phyloP scores from a whole-genome alignment of 2,113 vertebrate species.

The Lycaon pictus region DNA sequence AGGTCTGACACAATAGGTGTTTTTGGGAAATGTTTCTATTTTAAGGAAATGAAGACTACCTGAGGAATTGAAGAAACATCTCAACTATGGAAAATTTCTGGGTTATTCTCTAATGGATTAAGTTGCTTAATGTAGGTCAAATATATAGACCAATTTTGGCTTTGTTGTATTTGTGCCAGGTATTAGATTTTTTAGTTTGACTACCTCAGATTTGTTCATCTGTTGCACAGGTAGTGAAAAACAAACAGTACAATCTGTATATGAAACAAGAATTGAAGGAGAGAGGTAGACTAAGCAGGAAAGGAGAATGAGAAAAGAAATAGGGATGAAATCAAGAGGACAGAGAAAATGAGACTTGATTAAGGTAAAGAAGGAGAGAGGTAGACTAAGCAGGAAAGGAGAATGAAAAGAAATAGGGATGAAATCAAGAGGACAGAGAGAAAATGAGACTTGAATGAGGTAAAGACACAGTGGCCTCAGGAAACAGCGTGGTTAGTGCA shows the following conservation, averaged over 20 bases:
- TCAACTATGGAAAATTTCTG: conserved; percentile 25
- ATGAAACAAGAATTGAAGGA: conserved; percentile 48
- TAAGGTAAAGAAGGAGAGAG: conserved; percentile 6
- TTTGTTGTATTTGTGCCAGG: conserved; percentile 41
- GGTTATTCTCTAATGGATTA: conserved; percentile 6
- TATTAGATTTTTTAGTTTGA: conserved; percentile 52
- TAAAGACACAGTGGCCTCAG: conserved; percentile 6
- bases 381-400: conserved; percentile 55
- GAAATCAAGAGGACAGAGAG: conserved; percentile 56
- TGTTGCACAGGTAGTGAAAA: conserved; percentile 66
- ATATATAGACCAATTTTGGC: neutral
- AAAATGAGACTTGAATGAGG: conserved; percentile 38
- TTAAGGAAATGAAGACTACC: conserved; percentile 28
- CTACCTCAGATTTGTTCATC: neutral
- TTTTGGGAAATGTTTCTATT: conserved; percentile 42
- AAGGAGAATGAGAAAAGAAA: conserved; percentile 53
- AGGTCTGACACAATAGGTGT: neutral
- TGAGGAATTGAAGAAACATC: neutral
- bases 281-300: conserved; percentile 49
- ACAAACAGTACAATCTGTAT: neutral
- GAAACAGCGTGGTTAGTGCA: conserved; percentile 35
- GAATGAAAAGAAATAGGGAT: conserved; percentile 39
- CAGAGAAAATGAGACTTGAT: conserved; percentile 47
- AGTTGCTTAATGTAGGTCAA: conserved; percentile 42
- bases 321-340: conserved; percentile 29